Percentiles rank a stretch among this genome's conserved stretches.
Evolutionary conservation across 1,140 invertebrate genomes (phyloP).

Genomic region (Yoshiicerus persimilis): DNA sequence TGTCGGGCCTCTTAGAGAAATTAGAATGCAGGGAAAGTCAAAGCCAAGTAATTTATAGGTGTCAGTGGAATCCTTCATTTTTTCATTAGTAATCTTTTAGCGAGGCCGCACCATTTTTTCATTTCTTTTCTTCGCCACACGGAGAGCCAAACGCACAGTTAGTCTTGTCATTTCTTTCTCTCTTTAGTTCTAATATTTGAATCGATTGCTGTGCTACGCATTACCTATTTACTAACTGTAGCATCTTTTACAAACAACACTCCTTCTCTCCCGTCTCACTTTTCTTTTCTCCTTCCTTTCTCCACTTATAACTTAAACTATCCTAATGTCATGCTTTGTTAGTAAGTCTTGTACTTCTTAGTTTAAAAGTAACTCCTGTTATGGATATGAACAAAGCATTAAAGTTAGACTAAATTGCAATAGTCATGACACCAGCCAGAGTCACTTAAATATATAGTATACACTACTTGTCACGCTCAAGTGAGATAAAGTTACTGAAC

Average conservation of each 20-base stretch:
- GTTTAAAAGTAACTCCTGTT: not conserved
- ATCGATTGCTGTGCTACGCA: not conserved
- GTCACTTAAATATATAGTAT: not conserved
- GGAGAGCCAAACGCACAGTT: not conserved
- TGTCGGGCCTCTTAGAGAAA: constrained; percentile 18
- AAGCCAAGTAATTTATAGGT: constrained; percentile 29
- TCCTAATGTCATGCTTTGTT: not conserved
- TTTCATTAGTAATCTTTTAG: constrained; percentile 31
- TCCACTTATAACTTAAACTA: not conserved
- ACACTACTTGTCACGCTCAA: not conserved
- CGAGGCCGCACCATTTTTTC: not conserved
- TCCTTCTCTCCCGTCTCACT: too few species aligned
- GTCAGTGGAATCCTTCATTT: constrained; percentile 27
- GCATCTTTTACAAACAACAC: not conserved
- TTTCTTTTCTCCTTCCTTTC: not conserved
- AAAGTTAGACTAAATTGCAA: not conserved
- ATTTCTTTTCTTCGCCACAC: not conserved
- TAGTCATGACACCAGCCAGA: not conserved
- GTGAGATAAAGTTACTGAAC: not conserved
- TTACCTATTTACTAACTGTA: not conserved
- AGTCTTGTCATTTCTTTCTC: not conserved
- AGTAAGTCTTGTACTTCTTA: not conserved
- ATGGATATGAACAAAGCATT: not conserved
- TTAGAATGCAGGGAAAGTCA: constrained; percentile 27
- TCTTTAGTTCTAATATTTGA: not conserved